Percentiles rank a stretch among this genome's conserved stretches.
Evolutionary conservation across 2,888 invertebrate genomes (phyloP).

Genomic region (Digitonthophagus gazella): DNA sequence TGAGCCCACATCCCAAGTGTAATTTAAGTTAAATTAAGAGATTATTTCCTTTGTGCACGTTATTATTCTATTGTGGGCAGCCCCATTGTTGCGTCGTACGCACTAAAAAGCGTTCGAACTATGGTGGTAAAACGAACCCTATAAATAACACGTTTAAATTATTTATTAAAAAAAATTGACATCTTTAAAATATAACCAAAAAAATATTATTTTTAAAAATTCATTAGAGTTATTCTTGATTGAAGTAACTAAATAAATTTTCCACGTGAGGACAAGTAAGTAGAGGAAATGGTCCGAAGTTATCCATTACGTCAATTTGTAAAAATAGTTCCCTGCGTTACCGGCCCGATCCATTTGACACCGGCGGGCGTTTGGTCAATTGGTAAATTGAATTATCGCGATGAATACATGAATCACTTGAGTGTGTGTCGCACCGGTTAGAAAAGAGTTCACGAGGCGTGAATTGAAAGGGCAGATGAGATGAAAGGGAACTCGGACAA

Average conservation of each 20-base stretch:
- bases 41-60: conserved; percentile 54
- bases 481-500: background rate
- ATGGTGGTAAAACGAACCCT: conserved; percentile 23
- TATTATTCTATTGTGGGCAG: conserved; percentile 50
- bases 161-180: no score
- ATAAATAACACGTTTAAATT: conserved; percentile 33
- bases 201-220: no score
- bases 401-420: conserved; percentile 11
- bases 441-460: background rate
- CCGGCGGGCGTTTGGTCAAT: conserved; percentile 7
- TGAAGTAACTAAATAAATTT: background rate
- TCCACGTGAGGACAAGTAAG: background rate
- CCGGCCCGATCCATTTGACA: conserved; percentile 5
- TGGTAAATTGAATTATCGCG: conserved; percentile 16
- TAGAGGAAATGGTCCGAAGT: conserved; percentile 23
- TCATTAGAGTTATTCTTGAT: no score
- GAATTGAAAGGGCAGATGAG: background rate
- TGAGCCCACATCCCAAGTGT: conserved; percentile 52
- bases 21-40: conserved; percentile 55
- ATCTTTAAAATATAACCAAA: no score
- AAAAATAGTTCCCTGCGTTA: background rate
- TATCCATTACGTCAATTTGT: background rate
- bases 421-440: no score
- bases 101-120: no score
- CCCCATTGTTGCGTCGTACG: conserved; percentile 30